Base-by-base conservation (phyloP, 2,888 invertebrate species). In the Nebria salina region DNA sequence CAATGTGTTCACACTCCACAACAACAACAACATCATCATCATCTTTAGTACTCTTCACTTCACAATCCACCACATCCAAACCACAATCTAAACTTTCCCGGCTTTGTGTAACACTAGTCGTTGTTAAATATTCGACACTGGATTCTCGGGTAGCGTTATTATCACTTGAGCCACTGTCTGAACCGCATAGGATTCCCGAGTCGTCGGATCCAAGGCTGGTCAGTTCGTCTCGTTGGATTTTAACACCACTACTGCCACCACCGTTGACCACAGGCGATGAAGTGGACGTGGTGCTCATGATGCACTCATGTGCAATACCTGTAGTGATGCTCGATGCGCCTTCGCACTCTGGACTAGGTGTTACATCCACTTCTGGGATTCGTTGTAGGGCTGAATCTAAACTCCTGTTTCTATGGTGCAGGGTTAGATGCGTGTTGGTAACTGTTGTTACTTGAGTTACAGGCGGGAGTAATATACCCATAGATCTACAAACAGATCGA, bases 311-410 rank as follows among this genome's bases (percentile, higher is more conserved):
- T 5, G 84, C 89, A 89, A 84, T 88, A 89, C 82, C 89, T 89
- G 90, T 84, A 89, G 90, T 82, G 89, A 90, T 86, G 89, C 91
- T 86, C 3, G 43, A 42, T 7, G 86, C 87, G 8, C 87, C 86
- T 84, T 92, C 92, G 85, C 91, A 91, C 88, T 92, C 92, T 42
- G 93, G 92, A 85, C 91, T 92, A n/a, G 92, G 92, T 13, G 92
- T 92, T 9, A 92, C 91, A 90, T 95, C 94, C 87, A 94, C 96
- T 91, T 96, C 96, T 83, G 96, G 96, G 87, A 97, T 96, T 88
- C 95, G 92, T 89, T 96, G 96, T 84, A 96, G 91, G 82, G 96
- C 97, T 82, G 96, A 97, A 89, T 97, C 97, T 88, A 97, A 90
- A 87, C 96, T 96, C 84, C 97, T 93, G 91, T 97, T 97, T 86